A percentile compares a stretch with the other conserved stretches of the same genome.
Evolutionary conservation across 2,888 invertebrate genomes (phyloP).

Genomic region (Herminia tarsipennalis): DNA sequence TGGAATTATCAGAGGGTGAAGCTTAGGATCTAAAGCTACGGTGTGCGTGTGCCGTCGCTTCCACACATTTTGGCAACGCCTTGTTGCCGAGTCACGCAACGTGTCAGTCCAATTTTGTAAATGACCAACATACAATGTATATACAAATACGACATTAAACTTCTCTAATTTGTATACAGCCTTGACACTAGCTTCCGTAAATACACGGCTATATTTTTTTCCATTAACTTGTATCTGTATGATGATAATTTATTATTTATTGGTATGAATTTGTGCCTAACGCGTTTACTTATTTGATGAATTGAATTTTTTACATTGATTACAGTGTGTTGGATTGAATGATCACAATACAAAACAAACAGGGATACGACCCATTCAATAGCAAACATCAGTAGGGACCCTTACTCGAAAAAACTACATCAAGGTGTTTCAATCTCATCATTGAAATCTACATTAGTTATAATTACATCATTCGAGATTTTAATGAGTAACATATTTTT

Average conservation of each 20-base stretch:
- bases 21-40: constrained; percentile 44
- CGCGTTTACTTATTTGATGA: background rate
- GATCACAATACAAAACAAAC: too few relatives aligned
- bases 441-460: too few relatives aligned
- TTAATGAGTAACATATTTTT: too few relatives aligned
- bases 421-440: too few relatives aligned
- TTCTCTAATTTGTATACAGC: constrained; percentile 48
- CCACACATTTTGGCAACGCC: constrained; percentile 73
- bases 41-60: constrained; percentile 57
- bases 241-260: background rate
- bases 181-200: constrained; percentile 43
- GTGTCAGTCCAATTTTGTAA: constrained; percentile 69
- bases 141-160: constrained; percentile 40
- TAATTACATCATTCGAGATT: too few relatives aligned
- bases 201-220: constrained; percentile 14
- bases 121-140: constrained; percentile 57
- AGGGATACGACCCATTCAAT: too few relatives aligned
- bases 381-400: too few relatives aligned
- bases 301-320: background rate
- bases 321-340: too few relatives aligned
- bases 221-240: background rate
- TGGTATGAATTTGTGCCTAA: background rate
- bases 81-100: constrained; percentile 71
- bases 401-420: too few relatives aligned
- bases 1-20: constrained; percentile 26